Evolutionary conservation across 1,140 invertebrate genomes (phyloP).

Genomic region (Stegodyphus dumicola): DNA sequence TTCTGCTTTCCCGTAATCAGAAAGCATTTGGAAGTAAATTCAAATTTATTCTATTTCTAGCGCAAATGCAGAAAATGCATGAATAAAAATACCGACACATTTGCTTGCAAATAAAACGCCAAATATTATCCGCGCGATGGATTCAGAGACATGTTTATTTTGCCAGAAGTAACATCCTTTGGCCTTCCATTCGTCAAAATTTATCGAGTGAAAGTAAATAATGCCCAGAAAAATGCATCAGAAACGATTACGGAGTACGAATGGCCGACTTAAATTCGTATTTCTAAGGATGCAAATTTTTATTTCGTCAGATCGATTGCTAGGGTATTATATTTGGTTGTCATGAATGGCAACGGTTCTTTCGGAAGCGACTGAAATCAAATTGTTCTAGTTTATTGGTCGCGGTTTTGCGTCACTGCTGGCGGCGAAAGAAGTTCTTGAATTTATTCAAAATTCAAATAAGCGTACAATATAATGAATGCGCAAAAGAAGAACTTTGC

Average conservation of each 20-base stretch:
- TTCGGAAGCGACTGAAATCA: constrained; percentile 6
- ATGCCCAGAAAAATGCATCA: constrained; percentile 19
- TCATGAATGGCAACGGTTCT: background rate
- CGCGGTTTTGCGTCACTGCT: background rate
- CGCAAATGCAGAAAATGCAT: background rate
- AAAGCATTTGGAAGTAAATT: no score
- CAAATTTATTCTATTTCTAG: background rate
- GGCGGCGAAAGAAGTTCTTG: background rate
- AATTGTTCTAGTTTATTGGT: constrained; percentile 8
- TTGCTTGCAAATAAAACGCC: no score
- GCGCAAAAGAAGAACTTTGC: no score
- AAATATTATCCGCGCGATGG: background rate
- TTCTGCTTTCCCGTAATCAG: no score
- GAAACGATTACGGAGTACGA: constrained; percentile 21
- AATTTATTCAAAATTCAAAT: background rate
- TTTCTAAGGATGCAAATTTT: background rate
- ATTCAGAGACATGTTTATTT: constrained; percentile 1
- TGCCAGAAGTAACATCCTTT: background rate
- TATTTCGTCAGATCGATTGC: background rate
- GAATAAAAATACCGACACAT: background rate
- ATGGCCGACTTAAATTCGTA: background rate
- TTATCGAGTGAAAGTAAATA: constrained; percentile 16
- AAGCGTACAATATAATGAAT: no score
- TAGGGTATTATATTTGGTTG: background rate
- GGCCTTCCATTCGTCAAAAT: background rate